These are phyloP conservation scores for Melanerpes aurifrons DNA, from an alignment of 2,113 vertebrate species.

Conservation along the genomic window DNA sequence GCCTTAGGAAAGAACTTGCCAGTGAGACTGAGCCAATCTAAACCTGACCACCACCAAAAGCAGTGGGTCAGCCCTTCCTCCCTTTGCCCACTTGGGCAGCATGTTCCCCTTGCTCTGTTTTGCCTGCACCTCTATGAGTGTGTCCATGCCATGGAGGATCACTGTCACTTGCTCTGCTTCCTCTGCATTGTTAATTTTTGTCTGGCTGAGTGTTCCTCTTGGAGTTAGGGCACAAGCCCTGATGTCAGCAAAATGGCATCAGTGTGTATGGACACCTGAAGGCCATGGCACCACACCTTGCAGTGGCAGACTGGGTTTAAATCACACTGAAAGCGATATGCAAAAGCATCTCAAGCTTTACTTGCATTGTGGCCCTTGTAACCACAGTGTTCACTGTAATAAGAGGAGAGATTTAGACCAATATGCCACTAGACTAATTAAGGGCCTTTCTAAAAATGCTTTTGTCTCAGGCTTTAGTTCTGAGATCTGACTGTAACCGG, in stretches of 20 bases:
- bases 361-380: background rate
- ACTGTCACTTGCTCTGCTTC: background rate
- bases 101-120: background rate
- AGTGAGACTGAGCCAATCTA: background rate
- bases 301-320: background rate
- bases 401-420: constrained; percentile 1
- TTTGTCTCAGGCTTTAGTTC: constrained; percentile 15
- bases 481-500: background rate
- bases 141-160: background rate
- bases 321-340: background rate
- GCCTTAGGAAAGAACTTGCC: background rate
- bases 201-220: background rate
- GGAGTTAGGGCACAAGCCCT: background rate
- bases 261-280: background rate
- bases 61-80: background rate
- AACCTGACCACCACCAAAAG: background rate
- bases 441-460: constrained; percentile 14
- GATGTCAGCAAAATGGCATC: background rate
- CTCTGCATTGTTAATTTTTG: background rate
- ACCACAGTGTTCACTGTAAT: background rate
- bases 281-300: background rate
- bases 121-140: background rate
- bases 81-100: background rate
- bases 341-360: background rate
- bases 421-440: constrained; percentile 4